phyloP scores from a whole-genome alignment of 2,113 vertebrate genomes.

The Lophura nycthemera region DNA sequence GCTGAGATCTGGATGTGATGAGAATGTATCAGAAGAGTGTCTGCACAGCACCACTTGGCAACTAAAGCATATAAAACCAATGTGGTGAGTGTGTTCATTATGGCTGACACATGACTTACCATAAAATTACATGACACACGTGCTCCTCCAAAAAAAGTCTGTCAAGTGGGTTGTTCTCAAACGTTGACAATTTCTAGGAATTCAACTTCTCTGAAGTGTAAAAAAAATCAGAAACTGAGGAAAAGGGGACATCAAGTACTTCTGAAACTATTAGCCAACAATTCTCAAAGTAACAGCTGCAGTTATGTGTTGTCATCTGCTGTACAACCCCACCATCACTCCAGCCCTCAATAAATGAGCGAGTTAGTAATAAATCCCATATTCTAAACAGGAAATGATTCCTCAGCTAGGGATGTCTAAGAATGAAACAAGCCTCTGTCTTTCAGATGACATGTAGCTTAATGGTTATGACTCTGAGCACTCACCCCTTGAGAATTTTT shows the following conservation, averaged over 20 bases:
- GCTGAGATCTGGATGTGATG: neutral
- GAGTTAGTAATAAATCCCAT: slow-evolving; percentile 19
- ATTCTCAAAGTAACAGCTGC: slow-evolving; percentile 1
- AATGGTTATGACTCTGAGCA: neutral
- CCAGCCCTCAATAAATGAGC: neutral
- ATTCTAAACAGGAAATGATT: slow-evolving; percentile 50
- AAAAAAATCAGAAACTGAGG: neutral
- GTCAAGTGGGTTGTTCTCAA: neutral
- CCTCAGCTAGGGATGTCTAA: neutral
- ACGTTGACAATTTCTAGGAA: neutral
- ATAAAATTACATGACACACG: neutral
- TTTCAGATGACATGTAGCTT: neutral
- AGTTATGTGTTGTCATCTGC: neutral
- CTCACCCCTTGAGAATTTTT: neutral
- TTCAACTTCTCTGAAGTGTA: neutral
- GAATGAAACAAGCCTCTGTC: neutral
- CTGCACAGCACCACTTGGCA: neutral
- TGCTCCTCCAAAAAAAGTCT: neutral
- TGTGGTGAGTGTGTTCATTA: neutral
- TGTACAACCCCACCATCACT: neutral
- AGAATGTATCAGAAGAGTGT: neutral
- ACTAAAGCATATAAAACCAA: neutral
- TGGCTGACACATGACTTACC: neutral
- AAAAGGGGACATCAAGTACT: neutral
- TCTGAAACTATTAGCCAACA: neutral